phyloP scores from a whole-genome alignment of 2,888 invertebrate species.

The Erebia epiphron region DNA sequence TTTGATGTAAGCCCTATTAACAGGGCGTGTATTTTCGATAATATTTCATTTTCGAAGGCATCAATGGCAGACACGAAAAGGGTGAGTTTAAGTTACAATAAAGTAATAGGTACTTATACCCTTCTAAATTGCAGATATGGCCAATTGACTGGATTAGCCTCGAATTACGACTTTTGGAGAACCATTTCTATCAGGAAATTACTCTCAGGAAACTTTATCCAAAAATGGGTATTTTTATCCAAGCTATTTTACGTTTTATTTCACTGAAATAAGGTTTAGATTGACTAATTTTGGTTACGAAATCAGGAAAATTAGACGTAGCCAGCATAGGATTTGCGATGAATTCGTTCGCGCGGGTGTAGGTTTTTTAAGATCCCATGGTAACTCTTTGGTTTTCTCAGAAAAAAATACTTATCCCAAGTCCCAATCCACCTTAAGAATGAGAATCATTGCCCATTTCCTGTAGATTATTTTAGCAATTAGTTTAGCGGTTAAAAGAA shows the following conservation, averaged over 20 bases:
- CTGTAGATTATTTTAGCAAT: too few species aligned
- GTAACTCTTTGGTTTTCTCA: too few species aligned
- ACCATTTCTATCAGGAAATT: conserved; percentile 13
- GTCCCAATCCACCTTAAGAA: too few species aligned
- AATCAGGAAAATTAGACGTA: too few species aligned
- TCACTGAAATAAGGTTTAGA: background rate
- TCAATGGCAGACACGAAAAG: conserved; percentile 24
- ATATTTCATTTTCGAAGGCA: conserved; percentile 18
- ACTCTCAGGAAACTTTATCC: background rate
- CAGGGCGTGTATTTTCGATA: conserved; percentile 18
- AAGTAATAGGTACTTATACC: conserved; percentile 26
- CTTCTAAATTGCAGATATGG: conserved; percentile 24
- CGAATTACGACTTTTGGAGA: conserved; percentile 21
- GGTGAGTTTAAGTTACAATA: conserved; percentile 27
- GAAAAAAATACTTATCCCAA: background rate
- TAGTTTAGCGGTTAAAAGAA: too few species aligned
- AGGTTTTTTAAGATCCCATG: too few species aligned
- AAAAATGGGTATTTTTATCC: too few species aligned
- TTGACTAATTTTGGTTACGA: background rate
- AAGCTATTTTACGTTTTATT: conserved; percentile 3
- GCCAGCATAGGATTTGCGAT: too few species aligned
- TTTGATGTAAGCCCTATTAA: conserved; percentile 10
- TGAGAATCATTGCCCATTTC: too few species aligned
- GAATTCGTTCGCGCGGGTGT: background rate
- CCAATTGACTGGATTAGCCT: conserved; percentile 22